Evolutionary conservation across 2,888 invertebrate species (phyloP).

Genomic region (Poecilobothrus nobilitatus): DNA sequence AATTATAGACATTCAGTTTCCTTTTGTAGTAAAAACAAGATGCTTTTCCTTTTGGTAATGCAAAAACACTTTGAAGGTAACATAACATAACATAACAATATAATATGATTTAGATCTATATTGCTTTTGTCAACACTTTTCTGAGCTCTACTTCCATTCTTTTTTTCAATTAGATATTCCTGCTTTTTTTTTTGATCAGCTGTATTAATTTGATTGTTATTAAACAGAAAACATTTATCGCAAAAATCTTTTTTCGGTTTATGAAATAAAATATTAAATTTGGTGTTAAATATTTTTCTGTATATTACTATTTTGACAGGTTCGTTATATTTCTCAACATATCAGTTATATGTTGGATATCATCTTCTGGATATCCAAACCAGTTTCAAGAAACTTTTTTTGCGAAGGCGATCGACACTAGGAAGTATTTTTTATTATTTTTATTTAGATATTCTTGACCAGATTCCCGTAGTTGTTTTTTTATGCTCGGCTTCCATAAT

Average conservation of each 20-base stretch:
- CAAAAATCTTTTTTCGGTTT: no score
- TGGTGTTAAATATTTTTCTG: no score
- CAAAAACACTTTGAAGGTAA: constrained; percentile 7
- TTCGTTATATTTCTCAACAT: no score
- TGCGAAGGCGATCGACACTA: no score
- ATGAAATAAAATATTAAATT: no score
- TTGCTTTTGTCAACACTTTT: background rate
- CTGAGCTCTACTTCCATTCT: background rate
- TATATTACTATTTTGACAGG: no score
- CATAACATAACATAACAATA: constrained; percentile 13
- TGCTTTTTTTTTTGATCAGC: no score
- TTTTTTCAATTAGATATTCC: background rate
- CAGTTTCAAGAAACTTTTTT: no score
- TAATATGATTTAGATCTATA: background rate
- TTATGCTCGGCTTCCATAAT: background rate
- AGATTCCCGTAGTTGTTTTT: constrained; percentile 11
- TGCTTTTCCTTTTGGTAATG: constrained; percentile 2
- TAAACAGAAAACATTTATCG: no score
- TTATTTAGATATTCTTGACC: constrained; percentile 13
- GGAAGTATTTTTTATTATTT: background rate
- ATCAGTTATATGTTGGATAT: no score
- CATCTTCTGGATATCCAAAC: no score
- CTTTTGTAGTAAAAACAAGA: constrained; percentile 11
- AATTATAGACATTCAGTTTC: constrained; percentile 4
- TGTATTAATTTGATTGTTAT: no score